Base-by-base conservation (phyloP, 2,888 invertebrate species). In the Tiliacea aurago region DNA sequence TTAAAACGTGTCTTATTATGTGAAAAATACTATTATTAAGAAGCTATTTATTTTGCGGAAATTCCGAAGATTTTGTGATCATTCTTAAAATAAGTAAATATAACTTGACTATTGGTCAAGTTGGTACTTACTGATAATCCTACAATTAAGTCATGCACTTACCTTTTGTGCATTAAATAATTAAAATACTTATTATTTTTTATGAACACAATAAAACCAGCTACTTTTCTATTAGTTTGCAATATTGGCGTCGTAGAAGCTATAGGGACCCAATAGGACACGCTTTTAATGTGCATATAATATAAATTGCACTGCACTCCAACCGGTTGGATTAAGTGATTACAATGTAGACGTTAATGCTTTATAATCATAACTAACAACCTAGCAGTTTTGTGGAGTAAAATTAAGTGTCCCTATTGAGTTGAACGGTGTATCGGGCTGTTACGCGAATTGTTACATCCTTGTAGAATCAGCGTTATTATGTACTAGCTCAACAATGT, bases 321-420 rank as follows among this genome's bases (percentile, higher is more conserved):
- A 58, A 76, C 81, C 68, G 81, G 81, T 70, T 71, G 61, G 81
- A 81, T 81, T 69, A 81, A 76, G 70, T 58, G 72, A 71, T 75
- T 84, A 84, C 83, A 83, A 78, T 85, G 83, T 83, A 85, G 83
- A 72, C 70, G 66, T 74, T 78, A 65, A 76, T 76, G 64, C 70
- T 81, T 84, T 84, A 78, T 82, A 74, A 74, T 78, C 79, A 74
- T 83, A 78, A 78, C 67, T 74, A 82, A 78, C 58, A 81, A 71
- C 70, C 56, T 61, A 68, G 73, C 78, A 82, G 71, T 83, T 85
- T 84, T 78, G 85, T 78, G 73, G 73, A 74, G 64, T 83, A 84
- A 84, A 82, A 70, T 82, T 73, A 74, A 84, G 78, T 82, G 66
- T 74, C 73, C 69, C 78, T 83, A 83, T 84, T 74, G 85, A 82